phyloP scores from a whole-genome alignment of 2,797 vertebrate species.

The Chloroceryle inda region DNA sequence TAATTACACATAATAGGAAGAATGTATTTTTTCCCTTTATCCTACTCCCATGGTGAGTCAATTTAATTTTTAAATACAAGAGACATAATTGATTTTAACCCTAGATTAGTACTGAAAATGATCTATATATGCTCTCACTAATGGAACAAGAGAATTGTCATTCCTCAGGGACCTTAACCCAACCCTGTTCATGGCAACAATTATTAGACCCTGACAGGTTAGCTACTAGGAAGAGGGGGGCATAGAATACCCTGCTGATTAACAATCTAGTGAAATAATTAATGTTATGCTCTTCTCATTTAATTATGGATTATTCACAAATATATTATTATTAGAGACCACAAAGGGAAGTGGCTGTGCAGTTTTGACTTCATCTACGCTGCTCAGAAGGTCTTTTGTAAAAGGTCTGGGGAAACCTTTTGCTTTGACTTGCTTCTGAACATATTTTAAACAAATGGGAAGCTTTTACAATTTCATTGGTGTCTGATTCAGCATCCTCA shows the following conservation, averaged over 20 bases:
- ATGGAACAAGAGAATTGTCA: constrained; percentile 83
- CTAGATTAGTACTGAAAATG: constrained; percentile 84
- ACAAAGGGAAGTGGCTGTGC: constrained; percentile 66
- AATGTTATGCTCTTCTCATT: constrained; percentile 81
- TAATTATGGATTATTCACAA: constrained; percentile 84
- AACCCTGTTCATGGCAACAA: constrained; percentile 79
- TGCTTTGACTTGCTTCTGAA: neutral
- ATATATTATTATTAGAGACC: constrained; percentile 77
- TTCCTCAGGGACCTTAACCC: constrained; percentile 80
- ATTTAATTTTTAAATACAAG: constrained; percentile 87
- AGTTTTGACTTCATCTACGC: neutral
- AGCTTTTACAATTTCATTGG: constrained; percentile 1
- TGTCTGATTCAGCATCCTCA: neutral
- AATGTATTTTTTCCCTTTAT: constrained; percentile 84
- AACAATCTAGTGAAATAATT: constrained; percentile 84
- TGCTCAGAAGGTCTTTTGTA: constrained; percentile 2
- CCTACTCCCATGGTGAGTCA: constrained; percentile 83
- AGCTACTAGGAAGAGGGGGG: constrained; percentile 61
- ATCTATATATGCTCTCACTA: constrained; percentile 84
- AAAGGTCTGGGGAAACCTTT: neutral
- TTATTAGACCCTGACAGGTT: constrained; percentile 84
- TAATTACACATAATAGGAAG: constrained; percentile 86
- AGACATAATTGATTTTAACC: constrained; percentile 87
- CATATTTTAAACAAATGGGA: neutral
- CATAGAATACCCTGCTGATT: constrained; percentile 81